Percentiles rank a stretch among this genome's conserved stretches.
Evolutionary conservation across 1,140 invertebrate genomes (phyloP).

Genomic region (Venturia canescens): DNA sequence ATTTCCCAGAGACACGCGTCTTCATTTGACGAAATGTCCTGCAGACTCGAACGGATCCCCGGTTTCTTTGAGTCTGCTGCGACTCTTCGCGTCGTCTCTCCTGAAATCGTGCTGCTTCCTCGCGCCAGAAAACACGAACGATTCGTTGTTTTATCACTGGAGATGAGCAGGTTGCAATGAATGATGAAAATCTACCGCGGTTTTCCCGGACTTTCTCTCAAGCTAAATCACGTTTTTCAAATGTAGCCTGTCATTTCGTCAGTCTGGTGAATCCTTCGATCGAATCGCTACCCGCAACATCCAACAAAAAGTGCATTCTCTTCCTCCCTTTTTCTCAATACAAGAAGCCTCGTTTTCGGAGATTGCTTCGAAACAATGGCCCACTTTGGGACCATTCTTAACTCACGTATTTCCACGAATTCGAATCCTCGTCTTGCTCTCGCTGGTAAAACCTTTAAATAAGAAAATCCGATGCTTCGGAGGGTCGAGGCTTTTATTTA

Average conservation of each 20-base stretch:
- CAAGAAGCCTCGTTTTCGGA: too few species aligned
- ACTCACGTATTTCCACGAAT: neutral
- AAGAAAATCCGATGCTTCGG: neutral
- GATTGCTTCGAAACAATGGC: too few species aligned
- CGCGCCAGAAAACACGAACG: neutral
- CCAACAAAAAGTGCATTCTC: neutral
- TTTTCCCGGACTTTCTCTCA: neutral
- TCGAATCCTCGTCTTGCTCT: too few species aligned
- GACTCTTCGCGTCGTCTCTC: neutral
- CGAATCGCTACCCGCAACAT: neutral
- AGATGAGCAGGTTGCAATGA: neutral
- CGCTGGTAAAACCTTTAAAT: neutral
- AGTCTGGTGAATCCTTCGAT: neutral
- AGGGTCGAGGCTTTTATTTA: slow-evolving; percentile 29
- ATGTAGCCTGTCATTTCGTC: neutral
- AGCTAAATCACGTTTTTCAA: too few species aligned
- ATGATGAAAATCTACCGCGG: neutral
- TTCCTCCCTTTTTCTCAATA: neutral
- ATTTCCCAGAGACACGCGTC: slow-evolving; percentile 6
- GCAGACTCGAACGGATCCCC: neutral
- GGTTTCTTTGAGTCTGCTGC: neutral
- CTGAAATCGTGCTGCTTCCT: neutral
- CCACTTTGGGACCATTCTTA: neutral
- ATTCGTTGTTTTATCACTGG: neutral
- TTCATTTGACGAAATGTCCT: neutral